Base-by-base conservation (phyloP, 2,888 invertebrate genomes). In the Linnaemya tessellans region DNA sequence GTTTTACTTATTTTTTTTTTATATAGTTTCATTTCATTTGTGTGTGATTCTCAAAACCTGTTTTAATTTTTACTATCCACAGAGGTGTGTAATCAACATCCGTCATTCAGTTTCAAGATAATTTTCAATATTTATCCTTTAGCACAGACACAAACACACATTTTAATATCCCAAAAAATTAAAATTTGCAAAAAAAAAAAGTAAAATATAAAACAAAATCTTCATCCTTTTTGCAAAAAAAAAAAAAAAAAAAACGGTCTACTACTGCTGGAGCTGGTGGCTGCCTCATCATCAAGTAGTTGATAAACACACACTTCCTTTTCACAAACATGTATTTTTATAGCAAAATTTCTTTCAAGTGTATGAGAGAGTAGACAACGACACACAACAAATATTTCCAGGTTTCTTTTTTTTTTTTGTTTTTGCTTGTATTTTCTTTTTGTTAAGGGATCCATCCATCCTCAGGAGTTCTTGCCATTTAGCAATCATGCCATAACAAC, bases 41-140 rank as follows among this genome's bases (percentile, higher is more conserved):
- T 70, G 35, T 68, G 30, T 15, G 25, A 38, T 71, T 18, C 60
- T 46, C 22, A 60, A 84, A 84, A 84, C 75, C 84, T 60, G 84
- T 71, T 84, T 65, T 38, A 41, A 49, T 67, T 56, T 74, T 74
- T 78, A 65, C 51, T 80, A 80, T 84, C 84, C 67, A 49, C 62
- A 84, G 65, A 84, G 80, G 80, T 80, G 89, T 88, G 87, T 89
- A 89, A 89, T 88, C 89, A 88, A 89, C 89, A 89, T 89, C 89
- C 89, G 88, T 89, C 88, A 87, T 79, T 65, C 87, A 82, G 74
- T 84, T n/a, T 70, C 15, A 74, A 81, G 81, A 85, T 85, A 85
- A 85, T 75, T 70, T 84, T 77, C 51, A 80, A 71, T 65, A 56
- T 51, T 78, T 84, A 79, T 85, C 68, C 81, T 81, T 85, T 64